A percentile compares a stretch with the other conserved stretches of the same genome.
These are phyloP conservation scores for Tetranychus urticae DNA, from an alignment of 1,140 invertebrate species.

Conservation along the genomic window DNA sequence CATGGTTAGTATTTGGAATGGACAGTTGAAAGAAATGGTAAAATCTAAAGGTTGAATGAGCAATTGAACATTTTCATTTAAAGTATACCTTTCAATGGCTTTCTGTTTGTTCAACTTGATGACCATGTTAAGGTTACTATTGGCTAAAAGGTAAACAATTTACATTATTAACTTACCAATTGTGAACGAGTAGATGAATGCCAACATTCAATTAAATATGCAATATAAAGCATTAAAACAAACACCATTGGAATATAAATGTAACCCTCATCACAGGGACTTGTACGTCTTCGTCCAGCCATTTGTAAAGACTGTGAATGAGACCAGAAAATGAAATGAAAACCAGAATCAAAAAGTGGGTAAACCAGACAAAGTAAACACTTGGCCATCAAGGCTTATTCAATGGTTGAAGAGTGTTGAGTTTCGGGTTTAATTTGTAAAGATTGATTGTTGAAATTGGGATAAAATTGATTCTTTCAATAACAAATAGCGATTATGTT, in stretches of 20 bases:
- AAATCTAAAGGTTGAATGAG: too few species aligned
- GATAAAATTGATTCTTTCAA: not conserved
- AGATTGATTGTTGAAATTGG: not conserved
- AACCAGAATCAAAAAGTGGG: not conserved
- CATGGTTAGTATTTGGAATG: too few species aligned
- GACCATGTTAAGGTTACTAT: too few species aligned
- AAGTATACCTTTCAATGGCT: too few species aligned
- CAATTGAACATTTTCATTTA: too few species aligned
- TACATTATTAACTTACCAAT: conserved; percentile 19
- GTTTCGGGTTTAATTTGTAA: not conserved
- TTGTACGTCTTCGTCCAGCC: conserved; percentile 14
- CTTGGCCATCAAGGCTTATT: not conserved
- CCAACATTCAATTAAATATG: conserved; percentile 64
- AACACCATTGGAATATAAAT: conserved; percentile 60
- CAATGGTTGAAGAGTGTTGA: not conserved
- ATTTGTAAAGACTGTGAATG: conserved; percentile 13
- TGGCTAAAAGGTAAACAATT: too few species aligned
- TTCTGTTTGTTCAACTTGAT: too few species aligned
- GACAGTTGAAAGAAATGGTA: too few species aligned
- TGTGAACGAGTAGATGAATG: conserved; percentile 37
- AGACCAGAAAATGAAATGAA: not conserved
- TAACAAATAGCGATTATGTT: not conserved
- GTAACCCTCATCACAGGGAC: conserved; percentile 57
- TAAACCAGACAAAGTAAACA: not conserved
- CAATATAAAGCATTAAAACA: conserved; percentile 49